Base-by-base conservation (phyloP, 2,888 invertebrate genomes). In the Pecten maximus region DNA sequence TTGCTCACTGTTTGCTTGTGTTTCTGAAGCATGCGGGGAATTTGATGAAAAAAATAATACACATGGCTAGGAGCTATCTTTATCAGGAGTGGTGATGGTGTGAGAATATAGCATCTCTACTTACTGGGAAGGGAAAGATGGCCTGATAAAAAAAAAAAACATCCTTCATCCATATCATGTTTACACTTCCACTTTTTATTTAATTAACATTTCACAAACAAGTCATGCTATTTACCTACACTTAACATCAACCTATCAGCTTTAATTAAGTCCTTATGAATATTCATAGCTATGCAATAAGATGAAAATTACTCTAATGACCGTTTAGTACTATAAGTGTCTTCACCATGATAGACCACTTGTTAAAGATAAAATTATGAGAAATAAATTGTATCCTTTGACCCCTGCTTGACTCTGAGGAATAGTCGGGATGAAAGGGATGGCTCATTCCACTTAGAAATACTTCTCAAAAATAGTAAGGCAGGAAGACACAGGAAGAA, bases 1-100 rank as follows among this genome's bases (percentile, higher is more conserved):
- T 74, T 74, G 74, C 74, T 74, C 35, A 35, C 74, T 74, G 74
- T 74, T 74, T 28, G 74, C 74, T 74, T 74, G 74, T 74, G 74
- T 74, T 74, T 74, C 74, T 74, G 74, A 74, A 74, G 74, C 74
- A 74, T 74, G 74, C 28, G 35, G 35, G 74, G 35, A 74, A 28
- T 74, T n/a, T 28, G 28, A 6, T 74, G 0, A 28, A 35, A 19
- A 60, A 23, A 28, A 74, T 10, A 3, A 28, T 74, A 28, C 28
- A 74, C 74, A 74, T 74, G 19, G 23, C 60, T 60, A 35, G 1
- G 74, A 28, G 10, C 12, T 28, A 12, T 6, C 35, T 8, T 35
- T 74, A 60, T 60, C 60, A 50, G 50, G 16, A 50, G 16, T 54
- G 50, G 74, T 35, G 74, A 74, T 10, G 74, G 8, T 28, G 28